These are phyloP conservation scores for Ennomos erosarius DNA, from an alignment of 2,888 invertebrate genomes.

Conservation along the genomic window DNA sequence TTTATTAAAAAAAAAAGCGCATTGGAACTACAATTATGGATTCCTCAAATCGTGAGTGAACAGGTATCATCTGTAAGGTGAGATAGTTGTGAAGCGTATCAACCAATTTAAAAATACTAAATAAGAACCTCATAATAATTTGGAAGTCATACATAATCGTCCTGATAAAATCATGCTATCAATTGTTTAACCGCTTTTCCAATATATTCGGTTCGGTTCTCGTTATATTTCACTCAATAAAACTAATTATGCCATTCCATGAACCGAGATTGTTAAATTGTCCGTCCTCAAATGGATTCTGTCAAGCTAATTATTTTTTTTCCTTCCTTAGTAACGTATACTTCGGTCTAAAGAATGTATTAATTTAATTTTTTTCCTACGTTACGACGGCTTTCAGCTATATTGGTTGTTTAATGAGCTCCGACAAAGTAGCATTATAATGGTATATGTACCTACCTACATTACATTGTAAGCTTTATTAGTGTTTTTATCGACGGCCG, in stretches of 20 bases:
- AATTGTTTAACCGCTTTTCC: too few species aligned
- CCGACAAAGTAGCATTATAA: slow-evolving; percentile 8
- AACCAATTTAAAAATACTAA: too few species aligned
- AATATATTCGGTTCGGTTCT: background rate
- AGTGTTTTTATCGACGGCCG: background rate
- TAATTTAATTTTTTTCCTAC: slow-evolving; percentile 14
- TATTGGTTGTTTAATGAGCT: slow-evolving; percentile 24
- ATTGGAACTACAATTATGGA: too few species aligned
- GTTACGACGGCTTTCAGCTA: slow-evolving; percentile 8
- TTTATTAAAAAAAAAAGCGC: too few species aligned
- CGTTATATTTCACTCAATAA: slow-evolving; percentile 2
- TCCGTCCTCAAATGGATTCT: slow-evolving; percentile 18
- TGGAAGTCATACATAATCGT: too few species aligned
- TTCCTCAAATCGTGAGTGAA: too few species aligned
- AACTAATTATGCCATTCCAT: slow-evolving; percentile 11
- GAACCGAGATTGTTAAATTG: slow-evolving; percentile 18
- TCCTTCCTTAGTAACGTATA: slow-evolving; percentile 20
- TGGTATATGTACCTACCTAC: background rate
- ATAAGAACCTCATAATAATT: too few species aligned
- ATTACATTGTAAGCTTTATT: slow-evolving; percentile 1
- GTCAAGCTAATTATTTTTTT: slow-evolving; percentile 25
- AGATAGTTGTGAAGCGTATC: too few species aligned
- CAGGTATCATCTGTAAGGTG: too few species aligned
- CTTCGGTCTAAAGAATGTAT: slow-evolving; percentile 11
- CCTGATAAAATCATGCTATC: too few species aligned